phyloP scores from a whole-genome alignment of 2,797 vertebrate species.

The Falco novaeseelandiae region DNA sequence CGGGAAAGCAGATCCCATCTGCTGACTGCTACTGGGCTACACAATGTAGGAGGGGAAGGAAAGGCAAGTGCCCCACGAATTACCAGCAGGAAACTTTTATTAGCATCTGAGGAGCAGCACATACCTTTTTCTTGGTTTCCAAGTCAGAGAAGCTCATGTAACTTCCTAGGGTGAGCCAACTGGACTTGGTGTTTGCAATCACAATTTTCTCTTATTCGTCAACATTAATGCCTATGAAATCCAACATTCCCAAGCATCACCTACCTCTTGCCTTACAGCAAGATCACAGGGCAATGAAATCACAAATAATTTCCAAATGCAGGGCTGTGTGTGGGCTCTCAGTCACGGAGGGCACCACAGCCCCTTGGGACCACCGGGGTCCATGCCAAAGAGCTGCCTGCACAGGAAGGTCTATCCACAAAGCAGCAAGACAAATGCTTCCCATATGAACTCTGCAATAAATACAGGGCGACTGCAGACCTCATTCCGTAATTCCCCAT shows the following conservation, averaged over 20 bases:
- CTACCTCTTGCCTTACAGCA: neutral
- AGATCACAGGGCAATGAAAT: neutral
- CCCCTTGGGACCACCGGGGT: neutral
- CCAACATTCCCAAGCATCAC: neutral
- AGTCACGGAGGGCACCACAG: neutral
- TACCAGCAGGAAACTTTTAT: neutral
- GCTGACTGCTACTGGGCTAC: neutral
- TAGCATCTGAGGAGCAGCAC: neutral
- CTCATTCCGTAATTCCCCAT: neutral
- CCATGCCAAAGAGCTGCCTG: neutral
- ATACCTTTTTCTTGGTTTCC: rapidly evolving
- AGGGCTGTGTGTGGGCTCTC: neutral
- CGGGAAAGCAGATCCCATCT: conserved; percentile 4
- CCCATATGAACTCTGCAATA: neutral
- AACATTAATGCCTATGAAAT: neutral
- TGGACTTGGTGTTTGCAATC: neutral
- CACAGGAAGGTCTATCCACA: neutral
- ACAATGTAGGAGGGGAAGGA: neutral
- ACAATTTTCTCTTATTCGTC: neutral
- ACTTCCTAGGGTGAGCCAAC: neutral
- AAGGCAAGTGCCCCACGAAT: neutral
- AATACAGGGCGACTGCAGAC: neutral
- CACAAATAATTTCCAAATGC: neutral
- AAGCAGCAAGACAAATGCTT: neutral
- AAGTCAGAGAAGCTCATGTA: neutral